Evolutionary conservation across 92 coral and sea anemone genomes (phyloP), one percentile per base, ranked within the genome.

Genomic region (Porites evermanni): DNA sequence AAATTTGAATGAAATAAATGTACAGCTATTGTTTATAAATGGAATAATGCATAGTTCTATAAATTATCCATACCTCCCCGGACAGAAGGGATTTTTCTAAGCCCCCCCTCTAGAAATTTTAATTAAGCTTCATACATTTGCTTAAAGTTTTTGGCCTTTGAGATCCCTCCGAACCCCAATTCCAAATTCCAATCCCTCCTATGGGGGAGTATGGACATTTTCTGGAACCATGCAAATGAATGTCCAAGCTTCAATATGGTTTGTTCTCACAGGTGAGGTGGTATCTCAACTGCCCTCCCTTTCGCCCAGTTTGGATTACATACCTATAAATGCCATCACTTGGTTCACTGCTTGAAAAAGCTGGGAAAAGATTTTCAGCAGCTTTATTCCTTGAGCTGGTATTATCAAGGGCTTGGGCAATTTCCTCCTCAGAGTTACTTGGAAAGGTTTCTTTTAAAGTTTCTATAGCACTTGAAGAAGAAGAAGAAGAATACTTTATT

Each of bases 361-460:
- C 32, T 6, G 32, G 44, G n/a, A 73, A 0, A 47, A 73, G 77
- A 47, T 73, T 73, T 47, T 51, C 77, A 52, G 79, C 79, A 74
- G 51, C 51, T 74, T 53, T 47, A 74, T 74, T 19, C 50, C 79
- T 74, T 74, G 79, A 54, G 8, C 19, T 18, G n/a, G 66, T n/a
- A 74, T 74, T 52, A 54, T 74, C 47, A 54, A 74, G 66, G 66
- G 47, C 64, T 8, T 53, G 66, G 47, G 16, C 44, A 53, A 20
- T 74, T 53, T 74, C 66, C 38, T 74, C 79, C 38, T 53, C 79
- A 20, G 79, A 20, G 64, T 74, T 74, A 8, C 44, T 74, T 19
- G 79, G 79, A 20, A 74, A 74, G 20, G 79, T 53, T 74, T 74
- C 79, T 52, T 54, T 74, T 23, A 74, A 74, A 52, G 38, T 66